These are phyloP conservation scores for Glaucopsyche alexis DNA, from an alignment of 2,888 invertebrate species.

Conservation along the genomic window DNA sequence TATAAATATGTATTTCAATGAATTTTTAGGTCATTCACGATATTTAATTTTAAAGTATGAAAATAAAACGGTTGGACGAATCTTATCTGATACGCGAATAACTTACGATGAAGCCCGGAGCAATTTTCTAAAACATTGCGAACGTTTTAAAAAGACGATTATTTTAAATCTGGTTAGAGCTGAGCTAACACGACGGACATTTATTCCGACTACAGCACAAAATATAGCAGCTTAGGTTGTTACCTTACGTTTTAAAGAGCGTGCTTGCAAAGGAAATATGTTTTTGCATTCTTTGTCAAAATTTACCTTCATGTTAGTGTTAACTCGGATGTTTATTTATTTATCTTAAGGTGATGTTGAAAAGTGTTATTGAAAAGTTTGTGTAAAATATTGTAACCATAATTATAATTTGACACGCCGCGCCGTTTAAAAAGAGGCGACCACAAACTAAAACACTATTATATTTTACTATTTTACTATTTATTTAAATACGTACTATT, in stretches of 20 bases:
- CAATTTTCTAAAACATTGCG: slow-evolving; percentile 16
- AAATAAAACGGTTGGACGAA: neutral
- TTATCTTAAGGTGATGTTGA: no score
- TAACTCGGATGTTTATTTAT: neutral
- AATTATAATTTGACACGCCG: no score
- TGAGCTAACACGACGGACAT: slow-evolving; percentile 45
- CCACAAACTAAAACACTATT: no score
- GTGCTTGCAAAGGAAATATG: slow-evolving; percentile 21
- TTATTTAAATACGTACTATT: no score
- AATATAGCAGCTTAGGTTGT: slow-evolving; percentile 38
- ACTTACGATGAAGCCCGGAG: neutral
- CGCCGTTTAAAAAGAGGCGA: no score
- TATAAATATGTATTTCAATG: no score
- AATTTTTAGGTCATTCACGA: no score
- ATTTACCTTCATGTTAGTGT: neutral
- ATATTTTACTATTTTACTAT: no score
- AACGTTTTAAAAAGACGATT: slow-evolving; percentile 21
- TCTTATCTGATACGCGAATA: neutral
- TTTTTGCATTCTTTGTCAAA: slow-evolving; percentile 13
- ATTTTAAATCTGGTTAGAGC: slow-evolving; percentile 40
- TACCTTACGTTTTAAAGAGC: slow-evolving; percentile 15
- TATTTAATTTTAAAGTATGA: neutral
- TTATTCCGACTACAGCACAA: slow-evolving; percentile 44
- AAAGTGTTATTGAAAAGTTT: no score
- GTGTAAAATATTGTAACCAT: no score